Conservation (phyloP, 2,888 invertebrate species). For the Ceraclea dissimilis region DNA sequence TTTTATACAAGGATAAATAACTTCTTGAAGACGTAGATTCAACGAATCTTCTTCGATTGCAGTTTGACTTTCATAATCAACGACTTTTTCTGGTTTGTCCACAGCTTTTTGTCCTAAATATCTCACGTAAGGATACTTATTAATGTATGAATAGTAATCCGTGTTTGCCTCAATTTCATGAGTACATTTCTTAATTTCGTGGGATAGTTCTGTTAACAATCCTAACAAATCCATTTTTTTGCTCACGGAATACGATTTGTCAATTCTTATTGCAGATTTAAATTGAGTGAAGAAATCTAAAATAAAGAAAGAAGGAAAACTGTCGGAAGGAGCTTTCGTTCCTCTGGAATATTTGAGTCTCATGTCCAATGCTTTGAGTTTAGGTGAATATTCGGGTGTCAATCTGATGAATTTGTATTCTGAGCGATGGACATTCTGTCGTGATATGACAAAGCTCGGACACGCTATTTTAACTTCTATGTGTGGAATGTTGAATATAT, state of each 20-base stretch:
- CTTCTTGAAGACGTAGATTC: conserved; percentile 7
- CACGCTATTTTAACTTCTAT: conserved; percentile 5
- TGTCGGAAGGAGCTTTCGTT: neutral
- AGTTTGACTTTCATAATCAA: neutral
- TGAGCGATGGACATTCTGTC: neutral
- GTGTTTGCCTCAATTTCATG: conserved; percentile 8
- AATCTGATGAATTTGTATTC: conserved; percentile 5
- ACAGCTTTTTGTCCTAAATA: conserved; percentile 2
- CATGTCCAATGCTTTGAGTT: neutral
- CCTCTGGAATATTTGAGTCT: neutral
- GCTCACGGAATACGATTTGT: neutral
- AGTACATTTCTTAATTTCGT: neutral
- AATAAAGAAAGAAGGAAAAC: conserved; percentile 4
- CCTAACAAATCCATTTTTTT: conserved; percentile 3
- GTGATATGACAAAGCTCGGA: conserved; percentile 3
- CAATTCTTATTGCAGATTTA: neutral
- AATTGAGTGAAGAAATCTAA: conserved; percentile 3
- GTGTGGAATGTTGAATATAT: conserved; percentile 2
- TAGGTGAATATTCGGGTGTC: neutral
- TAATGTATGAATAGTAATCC: conserved; percentile 1
- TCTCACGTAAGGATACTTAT: conserved; percentile 4
- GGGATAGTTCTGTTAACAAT: conserved; percentile 1
- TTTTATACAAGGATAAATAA: neutral
- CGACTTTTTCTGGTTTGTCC: neutral
- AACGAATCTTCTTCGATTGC: neutral